These are phyloP conservation scores for Esox lucius DNA, from an alignment of 2,797 vertebrate genomes.

Conservation along the genomic window DNA sequence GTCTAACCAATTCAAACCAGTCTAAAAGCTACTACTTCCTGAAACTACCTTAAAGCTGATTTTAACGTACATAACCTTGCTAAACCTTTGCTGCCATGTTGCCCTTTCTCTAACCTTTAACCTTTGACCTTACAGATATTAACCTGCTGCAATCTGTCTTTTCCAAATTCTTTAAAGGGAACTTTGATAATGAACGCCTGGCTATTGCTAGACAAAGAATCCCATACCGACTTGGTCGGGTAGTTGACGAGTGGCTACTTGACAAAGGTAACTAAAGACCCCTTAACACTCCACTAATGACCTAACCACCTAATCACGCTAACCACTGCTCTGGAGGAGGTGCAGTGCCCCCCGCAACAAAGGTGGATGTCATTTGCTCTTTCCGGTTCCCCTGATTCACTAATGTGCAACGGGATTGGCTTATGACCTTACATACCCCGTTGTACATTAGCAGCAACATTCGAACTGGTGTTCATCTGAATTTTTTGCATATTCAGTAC, in stretches of 20 bases:
- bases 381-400: background rate
- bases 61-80: conserved; percentile 77
- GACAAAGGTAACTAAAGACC: conserved; percentile 98
- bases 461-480: background rate
- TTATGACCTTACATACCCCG: background rate
- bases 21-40: conserved; percentile 69
- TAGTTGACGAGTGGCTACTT: conserved; percentile 99
- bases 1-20: conserved; percentile 70
- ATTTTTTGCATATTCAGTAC: background rate
- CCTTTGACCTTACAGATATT: conserved; percentile 79
- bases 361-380: conserved; percentile 48
- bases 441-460: background rate
- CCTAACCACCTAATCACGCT: conserved; percentile 75
- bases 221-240: conserved; percentile 97
- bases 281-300: conserved; percentile 83
- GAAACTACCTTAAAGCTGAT: conserved; percentile 74
- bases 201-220: conserved; percentile 99
- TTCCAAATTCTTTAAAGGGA: conserved; percentile 97
- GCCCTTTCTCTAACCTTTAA: conserved; percentile 77
- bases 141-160: conserved; percentile 88
- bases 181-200: conserved; percentile 98
- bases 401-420: background rate
- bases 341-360: conserved; percentile 75
- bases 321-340: conserved; percentile 81
- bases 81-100: conserved; percentile 76